Evolutionary conservation across 2,888 invertebrate genomes (phyloP).

Genomic region (Pemphredon lugubris): DNA sequence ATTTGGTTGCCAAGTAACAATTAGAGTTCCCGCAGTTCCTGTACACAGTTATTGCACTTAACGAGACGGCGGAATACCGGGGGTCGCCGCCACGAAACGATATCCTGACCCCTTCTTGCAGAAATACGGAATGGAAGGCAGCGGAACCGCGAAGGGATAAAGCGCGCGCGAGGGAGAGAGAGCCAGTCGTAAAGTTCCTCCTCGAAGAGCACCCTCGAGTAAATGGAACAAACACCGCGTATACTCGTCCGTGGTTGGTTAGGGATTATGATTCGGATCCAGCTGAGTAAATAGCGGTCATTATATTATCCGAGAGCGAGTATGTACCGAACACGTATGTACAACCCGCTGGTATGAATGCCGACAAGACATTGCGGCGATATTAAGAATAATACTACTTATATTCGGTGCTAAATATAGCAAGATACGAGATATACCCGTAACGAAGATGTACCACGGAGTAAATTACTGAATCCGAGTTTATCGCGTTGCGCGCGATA

Average conservation of each 20-base stretch:
- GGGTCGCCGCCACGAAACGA: slow-evolving; percentile 35
- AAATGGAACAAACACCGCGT: slow-evolving; percentile 72
- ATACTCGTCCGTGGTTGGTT: slow-evolving; percentile 54
- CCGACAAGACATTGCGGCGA: neutral
- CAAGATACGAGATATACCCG: neutral
- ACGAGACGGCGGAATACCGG: slow-evolving; percentile 63
- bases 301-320: slow-evolving; percentile 45
- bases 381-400: neutral
- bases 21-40: slow-evolving; percentile 64
- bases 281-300: slow-evolving; percentile 65
- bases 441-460: no score
- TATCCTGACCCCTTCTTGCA: slow-evolving; percentile 43
- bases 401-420: neutral
- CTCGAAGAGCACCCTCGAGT: slow-evolving; percentile 65
- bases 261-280: slow-evolving; percentile 64
- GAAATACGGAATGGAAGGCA: slow-evolving; percentile 18
- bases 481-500: no score
- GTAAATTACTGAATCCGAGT: no score
- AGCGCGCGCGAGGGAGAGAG: neutral
- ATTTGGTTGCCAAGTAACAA: slow-evolving; percentile 72
- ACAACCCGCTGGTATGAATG: neutral
- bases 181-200: slow-evolving; percentile 63
- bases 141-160: slow-evolving; percentile 10
- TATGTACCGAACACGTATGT: neutral
- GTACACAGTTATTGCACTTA: slow-evolving; percentile 68